Percentiles rank a stretch among this genome's conserved stretches.
These are phyloP conservation scores for Pterobdella sp. DNA, from an alignment of 2,888 invertebrate species.

Conservation along the genomic window DNA sequence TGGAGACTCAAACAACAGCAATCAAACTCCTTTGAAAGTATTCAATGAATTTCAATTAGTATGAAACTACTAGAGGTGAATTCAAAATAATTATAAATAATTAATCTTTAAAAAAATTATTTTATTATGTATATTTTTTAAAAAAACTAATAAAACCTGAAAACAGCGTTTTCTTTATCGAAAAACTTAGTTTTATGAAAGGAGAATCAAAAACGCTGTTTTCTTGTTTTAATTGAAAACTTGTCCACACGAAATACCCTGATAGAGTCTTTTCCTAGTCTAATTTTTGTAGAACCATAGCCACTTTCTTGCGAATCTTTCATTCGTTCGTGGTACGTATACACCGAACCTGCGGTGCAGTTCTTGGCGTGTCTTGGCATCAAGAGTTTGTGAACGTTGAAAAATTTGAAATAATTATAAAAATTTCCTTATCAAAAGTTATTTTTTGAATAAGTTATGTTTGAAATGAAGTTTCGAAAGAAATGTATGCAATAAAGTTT, in stretches of 20 bases:
- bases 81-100: too few species aligned
- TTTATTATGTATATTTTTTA: too few species aligned
- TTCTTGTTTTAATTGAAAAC: too few species aligned
- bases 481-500: not conserved
- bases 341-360: slow-evolving; percentile 94
- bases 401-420: slow-evolving; percentile 18
- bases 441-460: not conserved
- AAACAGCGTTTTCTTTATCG: too few species aligned
- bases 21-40: slow-evolving; percentile 69
- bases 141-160: too few species aligned
- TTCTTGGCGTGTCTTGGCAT: slow-evolving; percentile 84
- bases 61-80: too few species aligned
- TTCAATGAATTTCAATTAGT: not conserved
- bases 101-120: too few species aligned
- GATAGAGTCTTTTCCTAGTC: slow-evolving; percentile 87
- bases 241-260: too few species aligned
- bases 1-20: slow-evolving; percentile 93
- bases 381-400: too few species aligned
- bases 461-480: not conserved
- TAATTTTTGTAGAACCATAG: slow-evolving; percentile 62
- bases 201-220: too few species aligned
- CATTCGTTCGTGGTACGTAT: slow-evolving; percentile 93
- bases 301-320: slow-evolving; percentile 87
- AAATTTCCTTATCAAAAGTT: not conserved
- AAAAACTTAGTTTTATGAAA: too few species aligned